Evolutionary conservation across 2,113 vertebrate species (phyloP).

Genomic region (Siniperca chuatsi): DNA sequence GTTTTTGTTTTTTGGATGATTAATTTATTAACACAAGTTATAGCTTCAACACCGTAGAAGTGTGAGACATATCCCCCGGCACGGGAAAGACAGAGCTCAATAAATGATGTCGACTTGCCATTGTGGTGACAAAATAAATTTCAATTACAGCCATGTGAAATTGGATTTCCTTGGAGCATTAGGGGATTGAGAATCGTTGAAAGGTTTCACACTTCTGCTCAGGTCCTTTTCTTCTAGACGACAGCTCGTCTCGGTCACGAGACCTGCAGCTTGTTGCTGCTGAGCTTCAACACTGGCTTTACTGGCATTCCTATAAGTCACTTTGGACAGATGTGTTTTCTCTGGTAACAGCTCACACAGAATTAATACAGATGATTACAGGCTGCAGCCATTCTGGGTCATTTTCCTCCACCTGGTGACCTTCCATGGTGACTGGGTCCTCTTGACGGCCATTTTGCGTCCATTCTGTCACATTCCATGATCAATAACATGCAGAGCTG

Average conservation of each 20-base stretch:
- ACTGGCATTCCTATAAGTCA: constrained; percentile 78
- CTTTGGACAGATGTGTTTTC: constrained; percentile 75
- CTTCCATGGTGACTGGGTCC: constrained; percentile 45
- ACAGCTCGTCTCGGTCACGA: constrained; percentile 53
- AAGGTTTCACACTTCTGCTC: constrained; percentile 67
- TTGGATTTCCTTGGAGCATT: constrained; percentile 82
- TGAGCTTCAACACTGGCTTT: constrained; percentile 42
- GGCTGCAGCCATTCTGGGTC: constrained; percentile 60
- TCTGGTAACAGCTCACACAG: constrained; percentile 65
- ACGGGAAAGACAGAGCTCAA: constrained; percentile 56
- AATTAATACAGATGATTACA: constrained; percentile 81
- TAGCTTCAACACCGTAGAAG: constrained; percentile 18
- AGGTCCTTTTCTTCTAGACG: constrained; percentile 64
- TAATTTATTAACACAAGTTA: constrained; percentile 62
- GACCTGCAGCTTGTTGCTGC: constrained; percentile 54
- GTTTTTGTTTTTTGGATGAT: constrained; percentile 26
- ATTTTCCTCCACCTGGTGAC: constrained; percentile 71
- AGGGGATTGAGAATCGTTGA: constrained; percentile 75
- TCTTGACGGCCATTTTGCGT: constrained; percentile 49
- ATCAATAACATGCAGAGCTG: constrained; percentile 57
- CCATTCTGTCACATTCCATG: constrained; percentile 31
- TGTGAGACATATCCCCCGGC: constrained; percentile 22
- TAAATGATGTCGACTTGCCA: constrained; percentile 67
- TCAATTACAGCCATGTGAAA: constrained; percentile 84
- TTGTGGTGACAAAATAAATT: constrained; percentile 82